phyloP scores from a whole-genome alignment of 2,113 vertebrate species.

The Phalacrocorax pelagicus region DNA sequence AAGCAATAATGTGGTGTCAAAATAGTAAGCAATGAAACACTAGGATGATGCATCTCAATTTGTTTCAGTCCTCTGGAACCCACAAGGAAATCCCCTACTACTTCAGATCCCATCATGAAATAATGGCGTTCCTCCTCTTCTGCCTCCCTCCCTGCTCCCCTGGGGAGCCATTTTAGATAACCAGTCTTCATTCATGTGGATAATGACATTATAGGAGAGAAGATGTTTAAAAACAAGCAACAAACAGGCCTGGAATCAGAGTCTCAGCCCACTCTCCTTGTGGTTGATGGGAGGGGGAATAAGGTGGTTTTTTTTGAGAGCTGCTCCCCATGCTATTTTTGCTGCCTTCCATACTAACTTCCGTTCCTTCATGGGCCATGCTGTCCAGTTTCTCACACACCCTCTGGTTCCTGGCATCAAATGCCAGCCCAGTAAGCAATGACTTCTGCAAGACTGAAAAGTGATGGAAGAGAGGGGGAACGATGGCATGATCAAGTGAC shows the following conservation, averaged over 20 bases:
- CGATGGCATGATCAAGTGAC: not conserved
- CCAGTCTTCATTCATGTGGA: not conserved
- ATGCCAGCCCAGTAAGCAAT: not conserved
- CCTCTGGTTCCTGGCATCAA: not conserved
- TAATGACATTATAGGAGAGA: not conserved
- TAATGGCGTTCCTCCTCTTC: not conserved
- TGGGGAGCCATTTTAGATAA: not conserved
- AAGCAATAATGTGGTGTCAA: not conserved
- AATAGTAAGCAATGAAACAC: not conserved
- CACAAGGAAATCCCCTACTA: not conserved
- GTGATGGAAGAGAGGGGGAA: not conserved
- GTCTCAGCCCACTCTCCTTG: not conserved
- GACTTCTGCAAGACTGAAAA: not conserved
- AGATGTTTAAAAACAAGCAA: not conserved
- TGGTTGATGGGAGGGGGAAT: not conserved
- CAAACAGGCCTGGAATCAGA: not conserved
- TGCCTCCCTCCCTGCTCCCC: not conserved
- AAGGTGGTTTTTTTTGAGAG: not conserved
- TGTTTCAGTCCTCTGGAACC: not conserved
- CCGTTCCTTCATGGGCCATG: not conserved
- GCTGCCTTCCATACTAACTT: not conserved
- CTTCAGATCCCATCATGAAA: not conserved
- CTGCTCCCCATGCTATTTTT: not conserved
- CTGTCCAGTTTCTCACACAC: not conserved
- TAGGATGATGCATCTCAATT: slow-evolving; percentile 3